Evolutionary conservation across 2,797 vertebrate genomes (phyloP).

Genomic region (Diplodus puntazzo): DNA sequence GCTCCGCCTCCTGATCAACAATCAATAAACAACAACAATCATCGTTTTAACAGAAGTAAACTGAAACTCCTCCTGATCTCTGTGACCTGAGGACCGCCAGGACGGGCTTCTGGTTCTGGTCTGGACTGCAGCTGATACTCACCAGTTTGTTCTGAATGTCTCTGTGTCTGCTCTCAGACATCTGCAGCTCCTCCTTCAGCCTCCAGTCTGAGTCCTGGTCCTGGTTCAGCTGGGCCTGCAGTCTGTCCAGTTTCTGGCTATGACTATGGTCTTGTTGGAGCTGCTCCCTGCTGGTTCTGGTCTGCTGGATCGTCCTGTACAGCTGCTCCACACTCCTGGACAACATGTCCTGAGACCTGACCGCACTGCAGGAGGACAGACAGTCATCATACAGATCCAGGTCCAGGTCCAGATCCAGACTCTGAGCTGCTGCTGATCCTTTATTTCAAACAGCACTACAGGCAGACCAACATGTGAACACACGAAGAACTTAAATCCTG

Average conservation of each 20-base stretch:
- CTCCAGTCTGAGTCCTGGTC: slow-evolving; percentile 43
- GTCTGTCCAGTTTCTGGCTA: slow-evolving; percentile 61
- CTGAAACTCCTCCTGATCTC: background rate
- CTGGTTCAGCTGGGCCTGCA: slow-evolving; percentile 43
- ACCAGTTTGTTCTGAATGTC: slow-evolving; percentile 45
- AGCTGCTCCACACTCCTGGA: slow-evolving; percentile 84
- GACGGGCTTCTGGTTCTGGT: background rate
- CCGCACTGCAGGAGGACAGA: slow-evolving; percentile 15
- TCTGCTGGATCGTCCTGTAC: slow-evolving; percentile 65
- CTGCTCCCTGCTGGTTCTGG: slow-evolving; percentile 83
- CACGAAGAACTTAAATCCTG: no score
- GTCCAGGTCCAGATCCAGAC: no score
- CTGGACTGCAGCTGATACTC: slow-evolving; percentile 47
- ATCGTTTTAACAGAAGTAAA: background rate
- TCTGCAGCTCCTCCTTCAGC: slow-evolving; percentile 33
- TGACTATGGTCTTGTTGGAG: slow-evolving; percentile 54
- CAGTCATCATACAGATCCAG: background rate
- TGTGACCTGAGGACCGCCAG: no score
- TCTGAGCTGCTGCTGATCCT: no score
- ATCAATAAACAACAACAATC: background rate
- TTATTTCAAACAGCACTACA: no score
- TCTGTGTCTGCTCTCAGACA: slow-evolving; percentile 22
- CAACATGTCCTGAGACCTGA: slow-evolving; percentile 69
- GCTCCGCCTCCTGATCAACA: slow-evolving; percentile 65
- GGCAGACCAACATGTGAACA: no score